phyloP scores from a whole-genome alignment of 2,888 invertebrate genomes.

The Lycophotia porphyrea region DNA sequence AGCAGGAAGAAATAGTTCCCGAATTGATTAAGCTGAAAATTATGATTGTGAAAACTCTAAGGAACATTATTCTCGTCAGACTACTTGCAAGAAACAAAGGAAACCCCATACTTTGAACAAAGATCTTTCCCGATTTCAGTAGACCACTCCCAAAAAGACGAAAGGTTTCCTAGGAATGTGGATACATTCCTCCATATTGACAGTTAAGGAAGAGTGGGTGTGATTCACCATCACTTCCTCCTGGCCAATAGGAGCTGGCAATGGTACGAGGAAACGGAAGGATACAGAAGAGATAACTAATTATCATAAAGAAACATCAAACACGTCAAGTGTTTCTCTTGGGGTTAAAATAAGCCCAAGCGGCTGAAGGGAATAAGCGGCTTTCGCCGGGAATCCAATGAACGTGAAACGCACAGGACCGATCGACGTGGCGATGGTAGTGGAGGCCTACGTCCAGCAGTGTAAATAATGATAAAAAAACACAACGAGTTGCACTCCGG shows the following conservation, averaged over 20 bases:
- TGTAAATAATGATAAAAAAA: background rate
- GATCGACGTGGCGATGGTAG: background rate
- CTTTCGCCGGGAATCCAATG: background rate
- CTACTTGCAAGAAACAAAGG: background rate
- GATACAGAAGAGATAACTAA: background rate
- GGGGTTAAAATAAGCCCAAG: background rate
- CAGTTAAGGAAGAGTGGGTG: background rate
- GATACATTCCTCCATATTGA: constrained; percentile 27
- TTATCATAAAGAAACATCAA: background rate
- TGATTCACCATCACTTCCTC: constrained; percentile 9
- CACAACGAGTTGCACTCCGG: no score
- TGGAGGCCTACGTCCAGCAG: background rate
- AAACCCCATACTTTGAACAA: background rate
- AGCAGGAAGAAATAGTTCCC: background rate
- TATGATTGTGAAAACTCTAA: background rate
- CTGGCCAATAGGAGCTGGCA: constrained; percentile 24
- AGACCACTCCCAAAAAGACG: background rate
- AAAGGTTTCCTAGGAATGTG: constrained; percentile 9
- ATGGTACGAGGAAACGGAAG: constrained; percentile 27
- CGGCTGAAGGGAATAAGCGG: no score
- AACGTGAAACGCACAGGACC: no score
- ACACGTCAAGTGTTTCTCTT: background rate
- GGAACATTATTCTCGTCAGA: background rate
- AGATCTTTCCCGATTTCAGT: background rate
- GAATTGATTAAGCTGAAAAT: background rate